Conservation (phyloP, 2,797 vertebrate genomes). For the Sebastes wilsoni region DNA sequence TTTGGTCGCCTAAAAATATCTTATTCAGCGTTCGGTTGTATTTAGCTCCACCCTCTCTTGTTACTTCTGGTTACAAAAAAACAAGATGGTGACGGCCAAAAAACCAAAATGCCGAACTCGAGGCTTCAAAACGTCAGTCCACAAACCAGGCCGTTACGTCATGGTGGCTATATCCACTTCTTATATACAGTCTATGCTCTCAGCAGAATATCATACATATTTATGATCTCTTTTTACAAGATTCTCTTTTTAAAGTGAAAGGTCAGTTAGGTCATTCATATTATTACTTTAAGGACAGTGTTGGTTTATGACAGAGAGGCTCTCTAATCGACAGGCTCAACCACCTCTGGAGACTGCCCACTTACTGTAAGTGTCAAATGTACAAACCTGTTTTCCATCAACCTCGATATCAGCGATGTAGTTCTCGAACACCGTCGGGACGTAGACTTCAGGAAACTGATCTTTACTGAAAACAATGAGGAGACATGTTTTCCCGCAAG, state of each 20-base stretch:
- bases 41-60: no score
- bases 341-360: background rate
- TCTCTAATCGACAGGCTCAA: background rate
- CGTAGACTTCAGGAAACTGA: conserved; percentile 97
- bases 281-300: background rate
- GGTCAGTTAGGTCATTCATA: background rate
- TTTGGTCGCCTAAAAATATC: no score
- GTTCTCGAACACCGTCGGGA: conserved; percentile 98
- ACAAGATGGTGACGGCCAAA: no score
- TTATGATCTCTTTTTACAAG: background rate
- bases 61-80: no score
- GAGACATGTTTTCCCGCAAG: conserved; percentile 97
- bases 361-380: background rate
- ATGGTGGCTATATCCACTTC: no score
- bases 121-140: no score
- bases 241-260: background rate
- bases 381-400: conserved; percentile 93
- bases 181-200: no score
- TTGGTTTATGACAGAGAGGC: background rate
- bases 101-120: no score
- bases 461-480: conserved; percentile 99
- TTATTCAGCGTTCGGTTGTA: no score
- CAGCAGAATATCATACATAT: background rate
- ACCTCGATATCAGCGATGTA: conserved; percentile 99
- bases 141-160: no score